Conservation (phyloP, 2,888 invertebrate genomes). For the Endotricha flammealis region DNA sequence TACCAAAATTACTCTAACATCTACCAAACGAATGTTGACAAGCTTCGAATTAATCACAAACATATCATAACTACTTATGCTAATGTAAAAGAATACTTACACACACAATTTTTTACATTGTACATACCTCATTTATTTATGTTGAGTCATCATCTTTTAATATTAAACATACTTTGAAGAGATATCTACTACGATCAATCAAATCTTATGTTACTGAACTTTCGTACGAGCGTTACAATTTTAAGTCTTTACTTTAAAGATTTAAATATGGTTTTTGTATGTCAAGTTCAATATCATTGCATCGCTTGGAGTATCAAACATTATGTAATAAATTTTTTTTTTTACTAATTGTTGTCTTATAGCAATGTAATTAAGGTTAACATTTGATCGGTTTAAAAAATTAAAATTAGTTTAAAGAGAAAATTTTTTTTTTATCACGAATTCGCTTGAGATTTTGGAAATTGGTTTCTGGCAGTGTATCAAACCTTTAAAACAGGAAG, state of each 20-base stretch:
- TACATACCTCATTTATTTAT: conserved; percentile 60
- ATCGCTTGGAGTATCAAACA: background rate
- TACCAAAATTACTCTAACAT: conserved; percentile 48
- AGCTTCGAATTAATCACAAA: conserved; percentile 52
- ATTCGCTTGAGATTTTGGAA: no score
- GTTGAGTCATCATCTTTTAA: conserved; percentile 66
- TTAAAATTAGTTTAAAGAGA: no score
- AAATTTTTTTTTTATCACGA: no score
- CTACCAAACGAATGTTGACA: conserved; percentile 51
- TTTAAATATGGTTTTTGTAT: conserved; percentile 28
- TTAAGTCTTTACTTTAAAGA: conserved; percentile 25
- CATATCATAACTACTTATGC: conserved; percentile 48
- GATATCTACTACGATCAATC: conserved; percentile 62
- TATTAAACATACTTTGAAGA: conserved; percentile 55
- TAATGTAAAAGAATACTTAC: conserved; percentile 38
- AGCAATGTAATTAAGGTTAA: background rate
- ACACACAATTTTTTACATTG: conserved; percentile 37
- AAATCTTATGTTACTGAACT: conserved; percentile 37
- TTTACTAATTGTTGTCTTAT: background rate
- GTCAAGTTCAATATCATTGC: conserved; percentile 33
- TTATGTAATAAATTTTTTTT: conserved; percentile 4
- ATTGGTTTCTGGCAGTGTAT: no score
- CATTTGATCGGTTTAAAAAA: background rate
- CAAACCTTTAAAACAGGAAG: no score
- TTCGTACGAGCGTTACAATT: conserved; percentile 16